Evolutionary conservation across 2,797 vertebrate genomes (phyloP).

Genomic region (Lophotriccus pileatus): DNA sequence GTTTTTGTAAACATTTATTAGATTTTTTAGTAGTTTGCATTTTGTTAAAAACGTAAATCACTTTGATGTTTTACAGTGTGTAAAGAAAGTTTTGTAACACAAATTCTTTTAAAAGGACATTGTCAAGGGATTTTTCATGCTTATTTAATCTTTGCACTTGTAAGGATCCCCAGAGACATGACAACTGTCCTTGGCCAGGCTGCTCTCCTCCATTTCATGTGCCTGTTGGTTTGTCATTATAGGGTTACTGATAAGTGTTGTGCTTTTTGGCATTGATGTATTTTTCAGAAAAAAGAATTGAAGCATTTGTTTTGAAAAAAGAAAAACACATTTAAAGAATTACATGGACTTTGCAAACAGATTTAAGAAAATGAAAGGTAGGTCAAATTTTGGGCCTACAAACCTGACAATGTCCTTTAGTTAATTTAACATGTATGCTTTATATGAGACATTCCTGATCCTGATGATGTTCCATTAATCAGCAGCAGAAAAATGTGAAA

Average conservation of each 20-base stretch:
- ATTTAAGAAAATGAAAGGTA: slow-evolving; percentile 68
- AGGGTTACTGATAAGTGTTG: slow-evolving; percentile 61
- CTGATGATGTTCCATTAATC: not conserved
- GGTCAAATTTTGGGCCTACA: slow-evolving; percentile 53
- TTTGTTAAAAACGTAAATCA: not conserved
- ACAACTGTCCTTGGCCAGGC: not conserved
- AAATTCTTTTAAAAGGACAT: not conserved
- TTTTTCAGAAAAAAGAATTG: slow-evolving; percentile 68
- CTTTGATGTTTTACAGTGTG: not conserved
- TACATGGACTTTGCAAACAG: slow-evolving; percentile 66
- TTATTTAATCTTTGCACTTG: not conserved
- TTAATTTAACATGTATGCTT: not conserved
- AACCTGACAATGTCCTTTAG: not conserved
- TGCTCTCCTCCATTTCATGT: not conserved
- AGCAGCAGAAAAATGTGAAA: not conserved
- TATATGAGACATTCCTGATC: not conserved
- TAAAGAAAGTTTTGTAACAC: not conserved
- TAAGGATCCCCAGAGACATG: not conserved
- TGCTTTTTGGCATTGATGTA: slow-evolving; percentile 58
- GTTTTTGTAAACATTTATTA: not conserved
- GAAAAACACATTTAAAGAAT: slow-evolving; percentile 58
- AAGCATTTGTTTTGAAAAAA: slow-evolving; percentile 64
- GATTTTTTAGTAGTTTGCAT: not conserved
- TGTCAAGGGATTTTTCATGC: not conserved
- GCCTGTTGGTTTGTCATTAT: not conserved